A percentile compares a stretch with the other conserved stretches of the same genome.
These are phyloP conservation scores for Incurvaria masculella DNA, from an alignment of 2,888 invertebrate species.

Conservation along the genomic window DNA sequence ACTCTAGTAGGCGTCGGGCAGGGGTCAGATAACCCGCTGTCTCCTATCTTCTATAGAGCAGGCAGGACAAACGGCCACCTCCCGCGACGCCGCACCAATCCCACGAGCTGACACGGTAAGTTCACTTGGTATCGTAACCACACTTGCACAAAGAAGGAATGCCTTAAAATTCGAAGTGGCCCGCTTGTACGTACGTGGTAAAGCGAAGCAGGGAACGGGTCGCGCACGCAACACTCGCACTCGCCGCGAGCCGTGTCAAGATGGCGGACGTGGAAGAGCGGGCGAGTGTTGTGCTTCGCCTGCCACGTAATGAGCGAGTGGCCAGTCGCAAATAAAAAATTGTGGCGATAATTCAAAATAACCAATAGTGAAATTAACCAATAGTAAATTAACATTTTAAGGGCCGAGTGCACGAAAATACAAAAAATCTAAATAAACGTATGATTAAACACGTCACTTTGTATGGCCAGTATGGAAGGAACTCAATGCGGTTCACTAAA, in stretches of 20 bases:
- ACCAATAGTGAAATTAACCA: constrained; percentile 6
- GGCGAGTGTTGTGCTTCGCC: constrained; percentile 52
- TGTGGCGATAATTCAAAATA: constrained; percentile 3
- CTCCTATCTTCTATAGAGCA: too few species aligned
- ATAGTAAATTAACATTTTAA: constrained; percentile 7
- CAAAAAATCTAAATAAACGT: too few species aligned
- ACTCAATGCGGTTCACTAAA: too few species aligned
- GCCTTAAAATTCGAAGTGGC: neutral
- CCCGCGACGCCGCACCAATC: constrained; percentile 26
- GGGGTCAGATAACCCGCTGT: too few species aligned
- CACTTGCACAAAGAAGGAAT: neutral
- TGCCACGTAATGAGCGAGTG: constrained; percentile 69
- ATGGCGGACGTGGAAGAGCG: constrained; percentile 79
- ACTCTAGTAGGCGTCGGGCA: too few species aligned
- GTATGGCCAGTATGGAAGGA: too few species aligned
- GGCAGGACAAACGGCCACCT: constrained; percentile 56
- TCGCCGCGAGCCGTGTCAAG: constrained; percentile 70
- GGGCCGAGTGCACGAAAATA: too few species aligned
- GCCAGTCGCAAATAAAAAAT: constrained; percentile 10
- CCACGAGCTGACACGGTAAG: neutral
- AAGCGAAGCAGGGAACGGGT: constrained; percentile 7
- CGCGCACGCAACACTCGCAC: constrained; percentile 14
- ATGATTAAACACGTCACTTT: too few species aligned
- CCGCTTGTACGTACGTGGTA: neutral
- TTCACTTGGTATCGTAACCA: neutral